These are phyloP conservation scores for Scaeva pyrastri DNA, from an alignment of 2,888 invertebrate genomes.

Conservation along the genomic window DNA sequence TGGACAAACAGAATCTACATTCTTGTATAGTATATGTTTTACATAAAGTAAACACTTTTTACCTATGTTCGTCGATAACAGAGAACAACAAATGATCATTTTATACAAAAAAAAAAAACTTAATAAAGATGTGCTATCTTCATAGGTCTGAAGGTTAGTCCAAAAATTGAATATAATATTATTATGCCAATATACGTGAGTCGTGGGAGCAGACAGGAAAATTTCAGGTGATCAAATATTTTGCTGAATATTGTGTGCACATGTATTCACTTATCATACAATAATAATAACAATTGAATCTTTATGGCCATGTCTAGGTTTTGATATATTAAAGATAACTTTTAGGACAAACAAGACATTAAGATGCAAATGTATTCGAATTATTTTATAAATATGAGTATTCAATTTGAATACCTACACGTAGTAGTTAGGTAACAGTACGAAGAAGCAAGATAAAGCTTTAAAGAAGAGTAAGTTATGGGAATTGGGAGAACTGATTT, in stretches of 20 bases:
- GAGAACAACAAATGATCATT: conserved; percentile 12
- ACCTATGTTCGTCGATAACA: conserved; percentile 19
- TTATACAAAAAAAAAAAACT: neutral
- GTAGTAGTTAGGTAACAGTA: too few species aligned
- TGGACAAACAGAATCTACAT: too few species aligned
- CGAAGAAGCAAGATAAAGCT: too few species aligned
- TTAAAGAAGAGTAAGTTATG: too few species aligned
- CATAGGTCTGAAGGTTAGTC: neutral
- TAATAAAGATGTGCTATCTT: too few species aligned
- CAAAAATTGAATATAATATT: too few species aligned
- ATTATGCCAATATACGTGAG: neutral
- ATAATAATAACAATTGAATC: neutral
- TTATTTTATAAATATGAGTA: neutral
- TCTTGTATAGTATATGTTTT: conserved; percentile 5
- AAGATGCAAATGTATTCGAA: conserved; percentile 1
- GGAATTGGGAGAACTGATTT: too few species aligned
- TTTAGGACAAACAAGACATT: neutral
- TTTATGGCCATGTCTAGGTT: neutral
- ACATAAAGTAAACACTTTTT: conserved; percentile 28
- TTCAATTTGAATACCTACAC: too few species aligned
- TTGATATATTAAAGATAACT: neutral
- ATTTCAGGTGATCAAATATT: neutral
- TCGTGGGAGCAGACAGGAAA: conserved; percentile 19
- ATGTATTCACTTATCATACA: neutral
- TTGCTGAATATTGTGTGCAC: neutral